phyloP scores from a whole-genome alignment of 2,888 invertebrate genomes.

The Rhagonycha fulva region DNA sequence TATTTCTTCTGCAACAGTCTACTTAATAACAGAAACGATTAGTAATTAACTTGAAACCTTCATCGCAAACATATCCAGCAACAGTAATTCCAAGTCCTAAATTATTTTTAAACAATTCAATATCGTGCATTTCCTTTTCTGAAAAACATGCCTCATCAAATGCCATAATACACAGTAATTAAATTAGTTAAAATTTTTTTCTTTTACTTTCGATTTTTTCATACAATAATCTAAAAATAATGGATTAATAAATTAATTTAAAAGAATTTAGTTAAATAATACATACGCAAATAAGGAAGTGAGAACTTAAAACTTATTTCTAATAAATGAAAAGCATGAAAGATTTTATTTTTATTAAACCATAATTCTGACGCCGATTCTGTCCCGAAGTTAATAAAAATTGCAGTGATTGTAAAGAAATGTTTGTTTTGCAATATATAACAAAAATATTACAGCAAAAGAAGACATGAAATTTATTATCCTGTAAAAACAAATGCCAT shows the following conservation, averaged over 20 bases:
- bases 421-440: not conserved
- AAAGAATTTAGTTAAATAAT: not conserved
- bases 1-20: slow-evolving; percentile 77
- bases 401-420: not conserved
- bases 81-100: slow-evolving; percentile 94
- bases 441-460: not conserved
- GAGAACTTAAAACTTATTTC: not conserved
- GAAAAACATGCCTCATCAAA: slow-evolving; percentile 63
- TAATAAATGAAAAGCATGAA: not conserved
- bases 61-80: slow-evolving; percentile 96
- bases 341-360: not conserved
- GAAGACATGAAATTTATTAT: not conserved
- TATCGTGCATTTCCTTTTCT: slow-evolving; percentile 89
- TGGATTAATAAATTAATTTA: not conserved
- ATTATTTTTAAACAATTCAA: slow-evolving; percentile 88
- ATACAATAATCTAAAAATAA: slow-evolving; percentile 1
- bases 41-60: slow-evolving; percentile 58
- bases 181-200: not conserved
- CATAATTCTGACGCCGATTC: not conserved
- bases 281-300: not conserved
- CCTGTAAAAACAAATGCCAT: not conserved
- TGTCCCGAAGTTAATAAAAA: not conserved
- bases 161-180: slow-evolving; percentile 1
- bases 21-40: slow-evolving; percentile 6
- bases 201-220: not conserved